A percentile compares a stretch with the other conserved stretches of the same genome.
These are phyloP conservation scores for Barypeithes pellucidus DNA, from an alignment of 2,888 invertebrate species.

Conservation along the genomic window DNA sequence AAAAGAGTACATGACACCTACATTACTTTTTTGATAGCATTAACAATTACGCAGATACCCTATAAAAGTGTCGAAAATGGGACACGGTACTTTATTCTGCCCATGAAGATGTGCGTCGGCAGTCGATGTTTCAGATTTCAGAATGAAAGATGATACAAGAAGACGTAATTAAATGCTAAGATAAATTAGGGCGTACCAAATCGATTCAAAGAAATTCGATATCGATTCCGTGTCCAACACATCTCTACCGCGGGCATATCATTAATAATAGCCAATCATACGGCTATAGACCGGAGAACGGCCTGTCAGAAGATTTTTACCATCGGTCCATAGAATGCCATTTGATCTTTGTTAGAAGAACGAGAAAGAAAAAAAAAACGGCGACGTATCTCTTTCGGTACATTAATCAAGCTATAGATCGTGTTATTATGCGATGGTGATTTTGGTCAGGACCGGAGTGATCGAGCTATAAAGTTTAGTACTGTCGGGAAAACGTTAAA, in stretches of 20 bases:
- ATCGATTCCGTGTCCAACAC: not conserved
- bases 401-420: constrained; percentile 47
- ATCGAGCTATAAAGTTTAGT: too few species aligned
- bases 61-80: too few species aligned
- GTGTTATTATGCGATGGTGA: constrained; percentile 40
- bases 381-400: constrained; percentile 44
- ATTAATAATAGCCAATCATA: constrained; percentile 51
- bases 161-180: too few species aligned
- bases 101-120: too few species aligned
- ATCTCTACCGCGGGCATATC: constrained; percentile 28
- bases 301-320: constrained; percentile 45
- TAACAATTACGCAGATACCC: too few species aligned
- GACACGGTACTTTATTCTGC: too few species aligned
- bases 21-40: too few species aligned
- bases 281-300: constrained; percentile 45
- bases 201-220: not conserved
- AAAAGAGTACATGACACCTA: too few species aligned
- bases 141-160: too few species aligned
- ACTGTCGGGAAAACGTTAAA: too few species aligned
- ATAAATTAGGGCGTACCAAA: too few species aligned
- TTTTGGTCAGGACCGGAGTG: constrained; percentile 29
- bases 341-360: constrained; percentile 46
- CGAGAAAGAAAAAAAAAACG: constrained; percentile 38
- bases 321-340: constrained; percentile 41
- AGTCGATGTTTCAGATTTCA: too few species aligned